Base-by-base conservation (phyloP, 2,888 invertebrate genomes). In the Nymphalis c-album region DNA sequence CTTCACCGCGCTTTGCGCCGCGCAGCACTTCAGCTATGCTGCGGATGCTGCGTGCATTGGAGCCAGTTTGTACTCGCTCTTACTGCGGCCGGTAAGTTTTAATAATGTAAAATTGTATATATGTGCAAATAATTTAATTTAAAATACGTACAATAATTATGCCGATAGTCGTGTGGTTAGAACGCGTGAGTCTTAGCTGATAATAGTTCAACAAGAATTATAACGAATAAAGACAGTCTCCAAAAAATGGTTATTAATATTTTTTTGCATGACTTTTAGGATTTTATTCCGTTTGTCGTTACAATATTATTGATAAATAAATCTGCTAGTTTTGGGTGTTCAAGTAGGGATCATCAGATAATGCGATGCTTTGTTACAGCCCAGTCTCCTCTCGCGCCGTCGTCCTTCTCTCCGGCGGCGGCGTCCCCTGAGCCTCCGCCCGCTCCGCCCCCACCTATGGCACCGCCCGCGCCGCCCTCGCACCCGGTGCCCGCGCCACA, bases 1-100 rank as follows among this genome's bases (percentile, higher is more conserved):
- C 91, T 97, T 66, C 96, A 97, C 82, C 94, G 95, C 46, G 96
- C 96, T 3, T 91, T 96, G 70, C 93, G 96, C 20, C 93, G 95
- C 63, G 96, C 96, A 0, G 93, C 95, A 50, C 87, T 95, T 62
- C 96, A 96, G 82, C 89, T 96, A 53, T 95, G 96, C 89, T 96
- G 96, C 86, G 96, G 96, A 59, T 95, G 94, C 84, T 94, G 95
- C 85, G 94, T 94, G 74, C 93, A 93, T 75, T 92, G 94, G 90
- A 94, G 93, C 74, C 92, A 94, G 74, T 94, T 94, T 83, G 93
- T 94, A 60, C 84, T 94, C 51, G 91, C 92, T 46, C 84, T 93
- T 3, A 92, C 92, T 18, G 92, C 93, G 53, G 93, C 93, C 72
- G 90, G 93, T 93, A 73, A 83, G 79, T 68, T 53, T 46, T 20